Conservation (phyloP, 2,797 vertebrate species). For the Anniella stebbinsi region DNA sequence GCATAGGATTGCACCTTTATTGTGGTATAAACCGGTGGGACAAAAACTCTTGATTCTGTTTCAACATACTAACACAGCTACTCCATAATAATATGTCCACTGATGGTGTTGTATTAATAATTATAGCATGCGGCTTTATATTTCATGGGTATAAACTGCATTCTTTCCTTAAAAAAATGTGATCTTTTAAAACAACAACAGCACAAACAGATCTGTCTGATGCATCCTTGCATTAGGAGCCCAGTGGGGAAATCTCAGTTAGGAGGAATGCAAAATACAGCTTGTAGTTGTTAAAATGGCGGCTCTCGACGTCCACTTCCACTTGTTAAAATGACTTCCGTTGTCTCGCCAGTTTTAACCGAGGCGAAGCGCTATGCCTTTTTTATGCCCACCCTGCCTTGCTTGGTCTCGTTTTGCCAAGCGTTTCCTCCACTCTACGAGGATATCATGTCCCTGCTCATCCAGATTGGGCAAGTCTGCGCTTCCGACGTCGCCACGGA, state of each 20-base stretch:
- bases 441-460: conserved; percentile 92
- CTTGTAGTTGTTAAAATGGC: background rate
- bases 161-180: too few relatives aligned
- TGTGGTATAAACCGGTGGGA: too few relatives aligned
- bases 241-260: background rate
- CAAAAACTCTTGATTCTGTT: background rate
- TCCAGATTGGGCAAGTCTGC: conserved; percentile 96
- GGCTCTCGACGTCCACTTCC: background rate
- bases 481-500: conserved; percentile 95
- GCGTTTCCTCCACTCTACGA: conserved; percentile 97
- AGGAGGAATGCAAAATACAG: background rate
- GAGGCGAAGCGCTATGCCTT: conserved; percentile 92
- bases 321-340: background rate
- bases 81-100: background rate
- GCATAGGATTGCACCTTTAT: too few relatives aligned
- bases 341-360: conserved; percentile 86
- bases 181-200: too few relatives aligned
- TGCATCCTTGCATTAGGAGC: too few relatives aligned
- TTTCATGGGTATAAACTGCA: background rate
- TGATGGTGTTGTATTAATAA: background rate
- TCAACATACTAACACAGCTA: background rate
- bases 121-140: background rate
- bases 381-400: conserved; percentile 97
- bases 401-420: conserved; percentile 95
- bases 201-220: too few relatives aligned